Evolutionary conservation across 2,113 vertebrate genomes (phyloP), one percentile per base, ranked within the genome.

Genomic region (Mormyrus iriodes): DNA sequence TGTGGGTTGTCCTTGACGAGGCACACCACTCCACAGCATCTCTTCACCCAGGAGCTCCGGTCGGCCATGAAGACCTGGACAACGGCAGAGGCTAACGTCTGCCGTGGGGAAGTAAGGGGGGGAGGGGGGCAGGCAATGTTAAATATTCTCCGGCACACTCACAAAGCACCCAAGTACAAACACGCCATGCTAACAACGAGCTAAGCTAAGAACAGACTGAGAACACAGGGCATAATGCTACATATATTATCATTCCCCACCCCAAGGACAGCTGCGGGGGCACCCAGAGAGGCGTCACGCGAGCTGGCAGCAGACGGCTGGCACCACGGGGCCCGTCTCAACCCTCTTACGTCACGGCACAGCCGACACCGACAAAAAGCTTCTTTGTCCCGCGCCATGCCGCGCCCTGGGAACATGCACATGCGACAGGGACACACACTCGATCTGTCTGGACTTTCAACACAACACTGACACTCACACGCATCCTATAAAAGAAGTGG

Each of bases 1-100:
- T 97, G 97, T 0, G 98, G 98, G 97, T 99, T 99, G 96, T 99
- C 98, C 94, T 99, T 99, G 92, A 99, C 97, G 92, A 99, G 95
- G 92, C 98, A 99, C 91, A 97, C 97, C 91, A 99, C 98, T 12
- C 98, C 98, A 89, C 98, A 99, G 94, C 98, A 98, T 27, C 96
- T 97, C 95, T 99, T 99, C 58, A 95, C 95, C 98, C 98, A 99
- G 92, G 96, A 95, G 93, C 96, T 97, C 76, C 97, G 96, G 90
- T 99, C 98, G 7, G 98, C 95, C 69, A 93, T 94, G 31, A 97
- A 99, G 52, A 99, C 97, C 92, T 99, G 98, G 90, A 99, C 97
- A 93, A 99, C 98, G 17, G 98, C 97, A 12, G 98, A 98, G 89
- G 96, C 97, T 95, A 99, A 95, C 0, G 97, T 97, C 98, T 99